Percentiles rank a stretch among this genome's conserved stretches.
Evolutionary conservation across 1,140 invertebrate genomes (phyloP).

Genomic region (Drosophila yakuba): DNA sequence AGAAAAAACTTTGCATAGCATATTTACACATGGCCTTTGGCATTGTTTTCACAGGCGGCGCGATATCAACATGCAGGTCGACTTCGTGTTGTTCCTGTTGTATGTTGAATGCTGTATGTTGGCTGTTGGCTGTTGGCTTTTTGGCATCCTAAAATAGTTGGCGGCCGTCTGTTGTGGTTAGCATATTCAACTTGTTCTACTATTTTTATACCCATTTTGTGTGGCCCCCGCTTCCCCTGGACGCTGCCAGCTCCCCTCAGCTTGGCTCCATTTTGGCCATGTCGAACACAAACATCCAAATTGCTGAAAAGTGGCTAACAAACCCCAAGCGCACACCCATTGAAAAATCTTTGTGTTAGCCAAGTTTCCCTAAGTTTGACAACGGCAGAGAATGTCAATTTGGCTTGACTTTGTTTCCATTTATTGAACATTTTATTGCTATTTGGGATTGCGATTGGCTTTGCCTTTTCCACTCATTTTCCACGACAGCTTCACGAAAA

Average conservation of each 20-base stretch:
- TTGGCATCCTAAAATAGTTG: constrained; percentile 79
- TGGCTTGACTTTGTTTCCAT: constrained; percentile 63
- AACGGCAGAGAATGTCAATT: constrained; percentile 22
- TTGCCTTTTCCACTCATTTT: constrained; percentile 42
- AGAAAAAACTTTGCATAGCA: constrained; percentile 67
- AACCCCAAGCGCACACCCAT: background rate
- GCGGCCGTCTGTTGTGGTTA: constrained; percentile 76
- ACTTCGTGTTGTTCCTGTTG: constrained; percentile 19
- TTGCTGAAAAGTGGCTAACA: constrained; percentile 51
- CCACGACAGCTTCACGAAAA: constrained; percentile 25
- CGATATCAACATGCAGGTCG: constrained; percentile 56
- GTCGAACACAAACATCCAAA: constrained; percentile 65
- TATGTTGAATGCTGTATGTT: constrained; percentile 12
- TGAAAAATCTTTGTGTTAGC: constrained; percentile 29
- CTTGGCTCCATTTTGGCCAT: constrained; percentile 25
- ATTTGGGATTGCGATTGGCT: constrained; percentile 46
- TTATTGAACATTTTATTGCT: constrained; percentile 73
- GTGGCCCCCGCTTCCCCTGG: background rate
- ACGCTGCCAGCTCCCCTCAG: background rate
- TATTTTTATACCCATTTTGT: constrained; percentile 54
- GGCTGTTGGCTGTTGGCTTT: constrained; percentile 36
- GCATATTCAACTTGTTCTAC: constrained; percentile 62
- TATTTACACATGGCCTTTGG: constrained; percentile 80
- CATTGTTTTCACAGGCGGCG: constrained; percentile 68
- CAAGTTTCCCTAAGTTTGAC: constrained; percentile 10